A percentile compares a stretch with the other conserved stretches of the same genome.
These are phyloP conservation scores for Eupsittula cactorum DNA, from an alignment of 2,113 vertebrate genomes.

Conservation along the genomic window DNA sequence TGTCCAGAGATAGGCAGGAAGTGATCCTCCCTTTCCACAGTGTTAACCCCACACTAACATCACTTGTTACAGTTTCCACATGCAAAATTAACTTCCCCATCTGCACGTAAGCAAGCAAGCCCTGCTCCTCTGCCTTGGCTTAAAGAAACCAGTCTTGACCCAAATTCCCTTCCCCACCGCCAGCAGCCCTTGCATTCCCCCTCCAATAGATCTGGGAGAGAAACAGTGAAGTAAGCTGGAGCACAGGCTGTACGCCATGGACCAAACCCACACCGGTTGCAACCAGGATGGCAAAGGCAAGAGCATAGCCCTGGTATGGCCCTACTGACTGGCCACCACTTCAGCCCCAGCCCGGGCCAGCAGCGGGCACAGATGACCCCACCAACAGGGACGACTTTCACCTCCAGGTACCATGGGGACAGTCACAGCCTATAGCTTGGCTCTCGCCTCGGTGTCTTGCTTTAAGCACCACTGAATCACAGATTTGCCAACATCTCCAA, in stretches of 20 bases:
- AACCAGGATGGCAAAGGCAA: neutral
- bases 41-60: too few species aligned
- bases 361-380: neutral
- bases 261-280: neutral
- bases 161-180: too few species aligned
- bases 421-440: neutral
- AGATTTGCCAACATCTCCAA: neutral
- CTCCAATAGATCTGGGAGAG: too few species aligned
- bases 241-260: neutral
- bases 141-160: neutral
- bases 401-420: neutral
- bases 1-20: neutral
- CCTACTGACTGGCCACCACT: neutral
- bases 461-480: neutral
- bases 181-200: neutral
- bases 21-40: rapidly evolving
- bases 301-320: rapidly evolving
- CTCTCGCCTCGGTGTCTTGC: rapidly evolving
- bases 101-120: neutral
- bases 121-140: too few species aligned
- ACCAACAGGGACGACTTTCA: neutral
- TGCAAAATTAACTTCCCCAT: neutral
- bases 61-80: neutral
- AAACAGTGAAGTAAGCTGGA: rapidly evolving
- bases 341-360: neutral